Base-by-base conservation (phyloP, 2,888 invertebrate species). In the Oligia fasciuncula region DNA sequence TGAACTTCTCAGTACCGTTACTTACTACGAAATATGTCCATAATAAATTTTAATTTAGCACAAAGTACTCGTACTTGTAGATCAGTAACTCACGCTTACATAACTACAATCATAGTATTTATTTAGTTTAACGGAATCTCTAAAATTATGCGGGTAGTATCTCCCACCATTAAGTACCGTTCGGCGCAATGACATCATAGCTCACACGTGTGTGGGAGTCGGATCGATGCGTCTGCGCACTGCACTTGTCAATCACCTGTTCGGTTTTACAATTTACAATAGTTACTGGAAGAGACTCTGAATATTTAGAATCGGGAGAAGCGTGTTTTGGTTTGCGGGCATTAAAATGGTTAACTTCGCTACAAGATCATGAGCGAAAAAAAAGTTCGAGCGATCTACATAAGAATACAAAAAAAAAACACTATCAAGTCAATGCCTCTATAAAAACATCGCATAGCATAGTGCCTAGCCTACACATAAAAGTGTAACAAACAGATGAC, bases 201-300 rank as follows among this genome's bases (percentile, higher is more conserved):
- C 71, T 51, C 77, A 84, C 70, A 68, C 74, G 87, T 90, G 85
- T 63, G 90, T 90, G 85, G 85, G 89, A 80, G 89, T 70, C 68
- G 71, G 78, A 82, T 83, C 79, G 80, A 81, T 85, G 84, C 85
- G 79, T 79, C 66, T 81, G 82, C 85, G 87, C 88, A 85, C 77
- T 85, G 79, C 86, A 89, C 89, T 86, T 91, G 90, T 91, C 90
- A 88, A 90, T 91, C 92, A 91, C 87, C 88, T 90, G 90, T 86
- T 86, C 19, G 17, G 17, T 54, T 66, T 40, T 70, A 62, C 13
- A 35, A 62, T 17, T 67, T 75, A 19, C n/a, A 67, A 51, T 65
- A 43, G 80, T 76, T 73, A 80, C 85, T 87, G 73, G 84, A 89
- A 71, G 67, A 51, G 81, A 8, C 54, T 68, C 17, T 23, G 35